Evolutionary conservation across 1,140 invertebrate genomes (phyloP).

Genomic region (Diprion similis): DNA sequence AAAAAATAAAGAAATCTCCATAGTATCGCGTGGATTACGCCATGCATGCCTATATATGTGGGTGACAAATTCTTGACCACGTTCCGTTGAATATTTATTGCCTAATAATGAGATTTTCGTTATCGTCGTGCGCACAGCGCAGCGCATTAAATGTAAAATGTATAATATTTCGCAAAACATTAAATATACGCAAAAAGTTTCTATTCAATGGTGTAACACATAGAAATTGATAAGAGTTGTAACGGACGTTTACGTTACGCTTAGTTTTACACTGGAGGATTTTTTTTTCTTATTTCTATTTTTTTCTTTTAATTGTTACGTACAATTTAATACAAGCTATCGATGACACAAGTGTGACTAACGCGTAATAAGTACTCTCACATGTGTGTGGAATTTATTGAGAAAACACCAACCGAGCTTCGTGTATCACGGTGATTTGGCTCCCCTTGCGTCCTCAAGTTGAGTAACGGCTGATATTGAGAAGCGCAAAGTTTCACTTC

Average conservation of each 20-base stretch:
- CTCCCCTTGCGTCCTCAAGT: not conserved
- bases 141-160: too few relatives aligned
- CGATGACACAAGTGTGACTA: constrained; percentile 1
- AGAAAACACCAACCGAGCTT: not conserved
- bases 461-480: not conserved
- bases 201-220: not conserved
- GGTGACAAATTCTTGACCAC: too few relatives aligned
- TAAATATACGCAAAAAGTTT: not conserved
- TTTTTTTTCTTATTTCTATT: not conserved
- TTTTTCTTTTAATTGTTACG: too few relatives aligned
- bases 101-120: too few relatives aligned
- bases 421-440: not conserved
- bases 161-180: not conserved
- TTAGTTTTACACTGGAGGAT: not conserved
- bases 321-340: not conserved
- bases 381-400: too few relatives aligned
- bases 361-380: not conserved
- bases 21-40: too few relatives aligned
- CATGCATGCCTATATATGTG: too few relatives aligned
- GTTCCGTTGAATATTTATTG: too few relatives aligned
- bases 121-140: too few relatives aligned
- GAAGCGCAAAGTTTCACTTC: not conserved
- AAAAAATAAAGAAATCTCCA: too few relatives aligned
- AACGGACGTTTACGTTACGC: not conserved
- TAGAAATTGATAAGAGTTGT: not conserved